phyloP scores from a whole-genome alignment of 2,113 vertebrate species.

The Psittacus erithacus region DNA sequence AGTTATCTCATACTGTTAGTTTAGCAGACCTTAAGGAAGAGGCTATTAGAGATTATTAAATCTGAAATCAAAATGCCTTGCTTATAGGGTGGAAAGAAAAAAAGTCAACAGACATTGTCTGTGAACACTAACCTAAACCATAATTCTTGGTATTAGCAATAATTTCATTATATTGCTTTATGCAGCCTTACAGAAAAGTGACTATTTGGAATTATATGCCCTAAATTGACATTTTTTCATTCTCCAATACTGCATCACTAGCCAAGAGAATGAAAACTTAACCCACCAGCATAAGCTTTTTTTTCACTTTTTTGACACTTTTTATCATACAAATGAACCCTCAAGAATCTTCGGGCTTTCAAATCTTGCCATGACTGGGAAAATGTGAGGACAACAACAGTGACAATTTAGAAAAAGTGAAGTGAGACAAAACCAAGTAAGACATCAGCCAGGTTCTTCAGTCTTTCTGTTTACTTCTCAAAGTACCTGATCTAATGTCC shows the following conservation, averaged over 20 bases:
- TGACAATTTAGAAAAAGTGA: background rate
- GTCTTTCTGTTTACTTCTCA: background rate
- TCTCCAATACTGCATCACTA: background rate
- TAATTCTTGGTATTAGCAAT: background rate
- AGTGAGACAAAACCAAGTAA: background rate
- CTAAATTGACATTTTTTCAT: slow-evolving; percentile 2
- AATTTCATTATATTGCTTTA: slow-evolving; percentile 6
- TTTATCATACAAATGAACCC: background rate
- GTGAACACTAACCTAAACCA: background rate
- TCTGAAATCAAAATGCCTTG: background rate
- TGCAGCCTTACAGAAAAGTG: background rate
- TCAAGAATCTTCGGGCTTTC: background rate
- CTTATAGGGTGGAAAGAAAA: background rate
- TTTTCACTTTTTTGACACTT: background rate
- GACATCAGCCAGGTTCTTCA: background rate
- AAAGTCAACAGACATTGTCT: background rate
- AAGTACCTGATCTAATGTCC: background rate
- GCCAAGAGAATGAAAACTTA: slow-evolving; percentile 29
- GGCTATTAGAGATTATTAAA: slow-evolving; percentile 26
- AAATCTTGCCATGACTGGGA: background rate
- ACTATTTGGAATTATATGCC: background rate
- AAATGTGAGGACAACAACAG: background rate
- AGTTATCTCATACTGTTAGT: background rate
- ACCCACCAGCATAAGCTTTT: background rate
- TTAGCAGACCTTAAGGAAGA: slow-evolving; percentile 38